Conservation (phyloP, 2,888 invertebrate genomes). For the Petrolisthes manimaculis region DNA sequence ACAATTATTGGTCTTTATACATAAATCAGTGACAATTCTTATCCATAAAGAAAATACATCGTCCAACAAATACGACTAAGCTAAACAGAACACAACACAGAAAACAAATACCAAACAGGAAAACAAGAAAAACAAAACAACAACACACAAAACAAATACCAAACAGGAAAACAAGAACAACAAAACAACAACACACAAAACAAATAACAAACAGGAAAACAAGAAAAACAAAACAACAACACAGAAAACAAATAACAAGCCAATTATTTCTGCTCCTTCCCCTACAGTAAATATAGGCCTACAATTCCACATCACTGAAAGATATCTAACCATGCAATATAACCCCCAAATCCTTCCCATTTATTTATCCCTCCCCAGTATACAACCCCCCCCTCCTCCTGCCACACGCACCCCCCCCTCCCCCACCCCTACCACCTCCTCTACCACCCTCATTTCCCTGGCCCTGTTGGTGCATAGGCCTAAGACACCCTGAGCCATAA, state of each 20-base stretch:
- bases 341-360: neutral
- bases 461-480: neutral
- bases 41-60: no score
- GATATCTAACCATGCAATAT: neutral
- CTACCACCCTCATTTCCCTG: neutral
- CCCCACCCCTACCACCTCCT: neutral
- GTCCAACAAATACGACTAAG: neutral
- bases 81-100: neutral
- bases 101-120: neutral
- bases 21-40: no score
- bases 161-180: neutral
- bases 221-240: no score
- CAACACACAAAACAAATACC: no score
- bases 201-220: neutral
- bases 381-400: neutral
- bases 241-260: no score
- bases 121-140: no score
- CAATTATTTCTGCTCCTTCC: no score
- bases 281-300: no score
- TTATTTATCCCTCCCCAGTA: neutral
- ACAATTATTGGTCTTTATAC: no score
- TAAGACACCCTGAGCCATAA: neutral
- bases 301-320: neutral
- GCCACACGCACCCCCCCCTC: neutral
- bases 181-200: neutral